Conservation (phyloP, 2,113 vertebrate species). For the Reinhardtius hippoglossoides region DNA sequence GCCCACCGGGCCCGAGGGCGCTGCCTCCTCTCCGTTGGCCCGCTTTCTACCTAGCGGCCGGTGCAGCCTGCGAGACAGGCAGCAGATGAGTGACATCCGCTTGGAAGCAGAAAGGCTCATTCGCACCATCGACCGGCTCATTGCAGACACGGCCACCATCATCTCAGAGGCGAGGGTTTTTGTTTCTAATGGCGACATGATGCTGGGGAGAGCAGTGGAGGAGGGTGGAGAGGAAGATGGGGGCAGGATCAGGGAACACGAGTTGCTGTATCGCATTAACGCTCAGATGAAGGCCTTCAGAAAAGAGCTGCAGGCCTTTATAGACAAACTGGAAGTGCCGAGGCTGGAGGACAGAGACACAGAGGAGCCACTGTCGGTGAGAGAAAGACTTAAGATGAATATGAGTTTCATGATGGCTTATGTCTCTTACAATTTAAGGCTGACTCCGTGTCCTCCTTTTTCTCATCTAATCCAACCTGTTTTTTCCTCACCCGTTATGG, state of each 20-base stretch:
- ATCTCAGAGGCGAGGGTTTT: constrained; percentile 93
- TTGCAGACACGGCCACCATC: constrained; percentile 93
- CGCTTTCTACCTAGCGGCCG: constrained; percentile 85
- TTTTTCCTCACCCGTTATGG: constrained; percentile 74
- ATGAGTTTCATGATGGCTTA: not conserved
- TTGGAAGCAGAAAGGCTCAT: constrained; percentile 92
- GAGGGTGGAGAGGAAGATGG: constrained; percentile 89
- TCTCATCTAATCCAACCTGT: constrained; percentile 50
- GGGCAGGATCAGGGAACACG: constrained; percentile 91
- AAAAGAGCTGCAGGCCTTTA: constrained; percentile 96
- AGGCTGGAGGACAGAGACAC: constrained; percentile 87
- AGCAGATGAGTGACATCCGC: constrained; percentile 96
- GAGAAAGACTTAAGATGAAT: constrained; percentile 34
- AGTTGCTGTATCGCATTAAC: constrained; percentile 95
- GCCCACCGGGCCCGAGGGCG: constrained; percentile 83
- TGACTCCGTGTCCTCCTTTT: constrained; percentile 51
- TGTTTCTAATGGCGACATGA: constrained; percentile 89
- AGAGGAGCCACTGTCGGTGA: constrained; percentile 97
- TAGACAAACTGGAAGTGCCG: constrained; percentile 92
- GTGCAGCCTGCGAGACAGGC: constrained; percentile 85
- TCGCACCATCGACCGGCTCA: constrained; percentile 95
- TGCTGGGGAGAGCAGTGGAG: constrained; percentile 84
- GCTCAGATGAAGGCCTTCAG: constrained; percentile 98
- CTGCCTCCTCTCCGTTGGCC: constrained; percentile 82
- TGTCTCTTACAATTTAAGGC: constrained; percentile 1